Percentiles rank a stretch among this genome's conserved stretches.
Conservation (phyloP, 2,113 vertebrate species). For the Hemichromis elongatus region DNA sequence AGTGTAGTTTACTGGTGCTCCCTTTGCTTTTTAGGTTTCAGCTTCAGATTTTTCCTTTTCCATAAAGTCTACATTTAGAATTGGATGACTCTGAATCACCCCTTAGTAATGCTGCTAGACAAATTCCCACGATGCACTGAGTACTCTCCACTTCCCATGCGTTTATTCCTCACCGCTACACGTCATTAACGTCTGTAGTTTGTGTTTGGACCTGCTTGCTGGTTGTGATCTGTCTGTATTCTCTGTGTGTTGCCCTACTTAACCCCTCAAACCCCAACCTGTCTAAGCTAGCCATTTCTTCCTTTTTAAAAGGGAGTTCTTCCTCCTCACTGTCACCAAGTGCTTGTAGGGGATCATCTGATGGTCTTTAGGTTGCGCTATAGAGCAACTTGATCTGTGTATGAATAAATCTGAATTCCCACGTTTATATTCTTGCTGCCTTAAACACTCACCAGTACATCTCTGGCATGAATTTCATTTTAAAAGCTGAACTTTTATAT, state of each 20-base stretch:
- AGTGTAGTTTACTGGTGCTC: neutral
- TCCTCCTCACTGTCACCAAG: fast-evolving
- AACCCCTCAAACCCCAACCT: fast-evolving
- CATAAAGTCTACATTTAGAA: neutral
- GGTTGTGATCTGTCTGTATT: neutral
- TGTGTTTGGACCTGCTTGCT: neutral
- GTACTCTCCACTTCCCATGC: neutral
- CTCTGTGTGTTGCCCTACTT: neutral
- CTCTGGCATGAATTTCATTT: neutral
- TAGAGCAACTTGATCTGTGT: neutral
- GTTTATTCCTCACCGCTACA: neutral
- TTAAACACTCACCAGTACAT: neutral
- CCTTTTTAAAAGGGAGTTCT: neutral
- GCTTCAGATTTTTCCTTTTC: neutral
- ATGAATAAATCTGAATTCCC: neutral
- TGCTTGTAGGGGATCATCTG: neutral
- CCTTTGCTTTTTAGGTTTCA: neutral
- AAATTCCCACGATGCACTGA: neutral
- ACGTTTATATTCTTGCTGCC: neutral
- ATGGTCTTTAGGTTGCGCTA: neutral
- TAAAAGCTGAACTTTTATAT: neutral
- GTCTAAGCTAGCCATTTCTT: neutral
- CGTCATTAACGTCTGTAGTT: neutral
- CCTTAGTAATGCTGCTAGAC: neutral
- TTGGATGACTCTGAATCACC: neutral